phyloP scores from a whole-genome alignment of 1,140 invertebrate species.

The Listronotus oregonensis region DNA sequence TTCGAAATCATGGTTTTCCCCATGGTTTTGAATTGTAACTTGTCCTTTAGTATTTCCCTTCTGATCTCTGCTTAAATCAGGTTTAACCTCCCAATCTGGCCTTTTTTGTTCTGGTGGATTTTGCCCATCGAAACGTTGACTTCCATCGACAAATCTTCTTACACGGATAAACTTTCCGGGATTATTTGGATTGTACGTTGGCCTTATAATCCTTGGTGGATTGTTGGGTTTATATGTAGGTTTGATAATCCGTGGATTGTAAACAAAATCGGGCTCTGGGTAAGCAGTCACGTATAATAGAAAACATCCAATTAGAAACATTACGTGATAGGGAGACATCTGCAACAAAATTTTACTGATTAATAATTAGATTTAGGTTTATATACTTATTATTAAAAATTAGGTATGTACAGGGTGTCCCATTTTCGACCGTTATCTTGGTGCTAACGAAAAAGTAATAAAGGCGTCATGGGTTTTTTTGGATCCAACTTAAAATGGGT shows the following conservation, averaged over 20 bases:
- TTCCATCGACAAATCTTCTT: slow-evolving; percentile 6
- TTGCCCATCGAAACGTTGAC: background rate
- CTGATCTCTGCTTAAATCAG: slow-evolving; percentile 28
- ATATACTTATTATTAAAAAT: too few species aligned
- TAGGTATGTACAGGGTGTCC: too few species aligned
- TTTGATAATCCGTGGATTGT: background rate
- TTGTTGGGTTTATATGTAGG: slow-evolving; percentile 5
- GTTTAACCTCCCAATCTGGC: slow-evolving; percentile 32
- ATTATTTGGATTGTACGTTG: slow-evolving; percentile 5
- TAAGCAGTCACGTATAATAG: background rate
- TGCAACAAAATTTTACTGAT: background rate
- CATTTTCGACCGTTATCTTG: too few species aligned
- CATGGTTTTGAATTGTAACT: slow-evolving; percentile 30
- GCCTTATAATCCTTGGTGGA: background rate
- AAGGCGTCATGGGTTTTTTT: too few species aligned
- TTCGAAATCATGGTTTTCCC: slow-evolving; percentile 36
- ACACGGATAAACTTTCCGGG: slow-evolving; percentile 7
- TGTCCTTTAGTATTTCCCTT: slow-evolving; percentile 27
- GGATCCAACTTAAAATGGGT: too few species aligned
- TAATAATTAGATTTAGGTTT: too few species aligned
- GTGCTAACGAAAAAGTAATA: too few species aligned
- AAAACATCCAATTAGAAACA: background rate
- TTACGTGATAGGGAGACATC: background rate
- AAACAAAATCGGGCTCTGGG: background rate
- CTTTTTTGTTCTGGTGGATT: background rate